These are phyloP conservation scores for Colostygia pectinataria DNA, from an alignment of 2,888 invertebrate genomes.

Conservation along the genomic window DNA sequence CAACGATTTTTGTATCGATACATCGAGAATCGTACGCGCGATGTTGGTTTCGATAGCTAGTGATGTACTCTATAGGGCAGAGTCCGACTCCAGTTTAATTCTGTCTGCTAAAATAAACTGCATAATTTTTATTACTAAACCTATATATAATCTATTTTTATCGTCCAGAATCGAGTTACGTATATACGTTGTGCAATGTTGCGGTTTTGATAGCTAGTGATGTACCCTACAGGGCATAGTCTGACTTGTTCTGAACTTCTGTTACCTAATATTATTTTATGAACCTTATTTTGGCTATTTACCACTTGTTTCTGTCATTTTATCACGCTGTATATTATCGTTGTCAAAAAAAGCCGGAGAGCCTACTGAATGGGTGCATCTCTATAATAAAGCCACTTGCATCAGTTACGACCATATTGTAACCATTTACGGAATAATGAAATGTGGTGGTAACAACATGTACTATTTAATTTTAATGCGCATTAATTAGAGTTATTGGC, in stretches of 20 bases:
- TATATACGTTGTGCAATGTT: constrained; percentile 27
- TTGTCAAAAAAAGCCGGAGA: constrained; percentile 2
- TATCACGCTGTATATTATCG: no score
- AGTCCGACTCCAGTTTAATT: no score
- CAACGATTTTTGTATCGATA: constrained; percentile 70
- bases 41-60: constrained; percentile 46
- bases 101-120: no score
- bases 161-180: no score
- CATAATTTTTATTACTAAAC: no score
- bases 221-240: no score
- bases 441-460: constrained; percentile 23
- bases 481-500: constrained; percentile 34
- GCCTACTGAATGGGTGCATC: neutral
- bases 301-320: no score
- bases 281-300: no score
- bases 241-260: no score
- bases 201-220: constrained; percentile 46
- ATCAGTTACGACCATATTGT: constrained; percentile 15
- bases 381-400: constrained; percentile 21
- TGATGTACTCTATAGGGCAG: no score
- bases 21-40: constrained; percentile 43
- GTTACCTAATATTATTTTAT: no score
- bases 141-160: no score
- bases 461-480: constrained; percentile 30
- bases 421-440: constrained; percentile 26